These are phyloP conservation scores for Clarias laeviceps DNA, from an alignment of 2,797 vertebrate species.

Conservation along the genomic window DNA sequence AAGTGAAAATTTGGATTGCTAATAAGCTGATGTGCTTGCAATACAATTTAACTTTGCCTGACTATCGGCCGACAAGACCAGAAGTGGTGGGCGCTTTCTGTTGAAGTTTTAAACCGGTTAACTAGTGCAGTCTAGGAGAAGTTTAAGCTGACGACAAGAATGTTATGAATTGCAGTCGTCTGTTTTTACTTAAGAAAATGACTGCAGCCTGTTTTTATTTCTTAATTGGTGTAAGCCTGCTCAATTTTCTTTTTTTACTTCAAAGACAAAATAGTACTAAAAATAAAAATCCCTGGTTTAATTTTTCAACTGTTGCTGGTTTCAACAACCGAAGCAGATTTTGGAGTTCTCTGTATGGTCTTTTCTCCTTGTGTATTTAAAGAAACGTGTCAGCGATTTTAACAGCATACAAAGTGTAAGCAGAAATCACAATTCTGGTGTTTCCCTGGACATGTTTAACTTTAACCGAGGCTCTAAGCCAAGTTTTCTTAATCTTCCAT, in stretches of 20 bases:
- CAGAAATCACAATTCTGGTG: neutral
- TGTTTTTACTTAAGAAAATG: neutral
- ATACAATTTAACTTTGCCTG: neutral
- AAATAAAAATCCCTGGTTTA: neutral
- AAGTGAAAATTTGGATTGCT: neutral
- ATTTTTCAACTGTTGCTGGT: neutral
- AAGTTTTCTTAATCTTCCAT: neutral
- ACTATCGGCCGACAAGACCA: too few relatives aligned
- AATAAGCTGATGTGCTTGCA: neutral
- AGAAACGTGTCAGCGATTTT: too few relatives aligned
- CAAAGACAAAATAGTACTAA: neutral
- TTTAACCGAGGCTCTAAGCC: neutral
- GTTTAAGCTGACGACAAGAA: neutral
- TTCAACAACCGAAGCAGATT: neutral
- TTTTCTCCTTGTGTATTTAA: neutral
- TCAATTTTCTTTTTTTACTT: neutral
- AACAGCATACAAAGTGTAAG: neutral
- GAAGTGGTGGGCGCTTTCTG: neutral
- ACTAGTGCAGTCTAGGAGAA: neutral
- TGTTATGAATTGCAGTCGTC: neutral
- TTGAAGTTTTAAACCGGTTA: neutral
- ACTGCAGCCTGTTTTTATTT: neutral
- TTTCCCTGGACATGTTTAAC: neutral
- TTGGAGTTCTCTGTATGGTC: neutral
- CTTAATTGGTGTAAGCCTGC: neutral